Evolutionary conservation across 2,888 invertebrate genomes (phyloP).

Genomic region (Brenthis daphne): DNA sequence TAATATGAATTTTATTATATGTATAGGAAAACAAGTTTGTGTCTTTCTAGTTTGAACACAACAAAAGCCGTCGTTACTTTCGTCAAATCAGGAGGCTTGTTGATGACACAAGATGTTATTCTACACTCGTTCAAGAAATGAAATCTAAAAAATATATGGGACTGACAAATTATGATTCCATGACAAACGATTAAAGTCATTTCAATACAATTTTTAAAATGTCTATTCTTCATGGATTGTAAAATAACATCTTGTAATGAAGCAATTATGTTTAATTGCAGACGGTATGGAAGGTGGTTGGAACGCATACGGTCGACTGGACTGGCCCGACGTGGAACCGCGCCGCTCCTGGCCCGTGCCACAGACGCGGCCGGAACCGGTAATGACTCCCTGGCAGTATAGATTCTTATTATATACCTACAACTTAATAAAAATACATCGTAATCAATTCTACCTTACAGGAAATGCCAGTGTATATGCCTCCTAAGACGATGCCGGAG

Average conservation of each 20-base stretch:
- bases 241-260: background rate
- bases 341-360: constrained; percentile 72
- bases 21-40: no score
- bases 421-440: background rate
- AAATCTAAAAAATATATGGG: no score
- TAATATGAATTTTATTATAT: no score
- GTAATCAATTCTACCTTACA: constrained; percentile 35
- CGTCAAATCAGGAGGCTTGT: no score
- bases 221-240: no score
- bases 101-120: no score
- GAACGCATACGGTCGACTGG: constrained; percentile 47
- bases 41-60: no score
- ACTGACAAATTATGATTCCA: no score
- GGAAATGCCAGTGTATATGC: constrained; percentile 61
- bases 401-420: background rate
- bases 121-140: no score
- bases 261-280: background rate
- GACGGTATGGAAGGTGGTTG: constrained; percentile 48
- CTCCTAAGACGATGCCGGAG: constrained; percentile 69
- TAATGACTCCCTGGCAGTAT: constrained; percentile 24
- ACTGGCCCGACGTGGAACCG: constrained; percentile 58
- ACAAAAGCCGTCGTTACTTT: no score
- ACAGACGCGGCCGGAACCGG: constrained; percentile 51
- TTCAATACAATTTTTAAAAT: no score
- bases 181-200: background rate